Conservation (phyloP, 2,113 vertebrate genomes). For the Elaphurus davidianus region DNA sequence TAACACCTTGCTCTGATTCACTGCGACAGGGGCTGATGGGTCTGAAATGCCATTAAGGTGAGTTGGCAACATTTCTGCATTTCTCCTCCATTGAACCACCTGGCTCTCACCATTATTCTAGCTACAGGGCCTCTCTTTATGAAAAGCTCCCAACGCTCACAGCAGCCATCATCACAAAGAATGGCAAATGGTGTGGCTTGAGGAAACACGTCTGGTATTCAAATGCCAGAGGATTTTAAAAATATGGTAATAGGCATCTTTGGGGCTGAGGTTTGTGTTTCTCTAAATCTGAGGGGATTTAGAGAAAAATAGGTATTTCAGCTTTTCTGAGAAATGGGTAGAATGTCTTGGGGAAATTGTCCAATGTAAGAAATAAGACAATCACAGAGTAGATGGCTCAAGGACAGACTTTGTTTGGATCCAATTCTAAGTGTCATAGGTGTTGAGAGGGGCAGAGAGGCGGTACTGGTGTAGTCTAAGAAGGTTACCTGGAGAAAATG, state of each 20-base stretch:
- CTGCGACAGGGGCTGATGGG: too few relatives aligned
- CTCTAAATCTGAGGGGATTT: background rate
- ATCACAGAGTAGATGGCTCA: fast-evolving
- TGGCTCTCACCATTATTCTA: background rate
- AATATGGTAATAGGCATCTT: background rate
- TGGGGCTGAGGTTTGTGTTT: background rate
- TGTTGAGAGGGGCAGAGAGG: background rate
- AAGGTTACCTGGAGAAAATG: background rate
- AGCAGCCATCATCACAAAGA: background rate
- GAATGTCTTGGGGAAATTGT: background rate
- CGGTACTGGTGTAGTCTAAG: background rate
- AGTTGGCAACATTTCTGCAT: background rate
- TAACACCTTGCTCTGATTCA: background rate
- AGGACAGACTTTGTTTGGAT: background rate
- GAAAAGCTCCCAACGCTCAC: background rate
- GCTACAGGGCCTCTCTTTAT: background rate
- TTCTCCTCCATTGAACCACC: background rate
- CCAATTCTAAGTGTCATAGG: background rate
- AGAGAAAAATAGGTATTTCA: background rate
- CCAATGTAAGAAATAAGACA: background rate
- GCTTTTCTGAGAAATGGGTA: background rate
- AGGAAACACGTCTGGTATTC: background rate
- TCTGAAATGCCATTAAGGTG: background rate
- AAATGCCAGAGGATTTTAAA: background rate
- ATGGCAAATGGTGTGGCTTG: background rate